These are phyloP conservation scores for Protosalanx chinensis DNA, from an alignment of 2,797 vertebrate species.

Conservation along the genomic window DNA sequence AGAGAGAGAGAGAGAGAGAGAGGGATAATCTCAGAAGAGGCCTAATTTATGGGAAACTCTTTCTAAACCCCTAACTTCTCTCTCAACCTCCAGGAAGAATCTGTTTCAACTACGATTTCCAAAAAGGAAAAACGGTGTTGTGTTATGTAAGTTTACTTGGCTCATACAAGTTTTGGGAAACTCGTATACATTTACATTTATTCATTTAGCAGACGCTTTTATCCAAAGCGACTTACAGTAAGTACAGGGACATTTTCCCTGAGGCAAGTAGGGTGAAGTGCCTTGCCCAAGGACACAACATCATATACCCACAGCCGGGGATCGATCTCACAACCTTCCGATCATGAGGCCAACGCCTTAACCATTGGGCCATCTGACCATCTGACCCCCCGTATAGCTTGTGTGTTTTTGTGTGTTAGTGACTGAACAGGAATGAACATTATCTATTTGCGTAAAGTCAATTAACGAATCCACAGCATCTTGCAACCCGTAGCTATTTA, in stretches of 20 bases:
- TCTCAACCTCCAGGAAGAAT: slow-evolving; percentile 61
- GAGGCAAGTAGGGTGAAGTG: too few relatives aligned
- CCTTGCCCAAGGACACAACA: too few relatives aligned
- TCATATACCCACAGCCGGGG: too few relatives aligned
- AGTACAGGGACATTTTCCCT: too few relatives aligned
- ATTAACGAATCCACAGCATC: slow-evolving; percentile 62
- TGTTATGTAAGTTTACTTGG: not conserved
- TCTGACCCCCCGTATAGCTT: slow-evolving; percentile 12
- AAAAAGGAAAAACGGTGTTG: slow-evolving; percentile 2
- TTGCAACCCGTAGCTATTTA: slow-evolving; percentile 63
- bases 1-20: slow-evolving; percentile 24
- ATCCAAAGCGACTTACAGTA: too few relatives aligned
- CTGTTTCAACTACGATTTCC: slow-evolving; percentile 48
- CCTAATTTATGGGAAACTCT: slow-evolving; percentile 74
- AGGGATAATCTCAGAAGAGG: slow-evolving; percentile 69
- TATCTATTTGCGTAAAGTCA: slow-evolving; percentile 43
- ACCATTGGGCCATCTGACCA: not conserved
- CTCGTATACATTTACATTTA: not conserved
- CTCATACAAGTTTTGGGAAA: too few relatives aligned
- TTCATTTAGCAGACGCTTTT: too few relatives aligned
- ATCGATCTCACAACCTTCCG: too few relatives aligned
- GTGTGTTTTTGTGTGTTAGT: slow-evolving; percentile 39
- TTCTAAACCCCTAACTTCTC: slow-evolving; percentile 71
- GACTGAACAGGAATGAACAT: slow-evolving; percentile 58
- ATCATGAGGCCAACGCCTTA: too few relatives aligned